Evolutionary conservation across 1,140 invertebrate genomes (phyloP), one percentile per base, ranked within the genome.

Genomic region (Achroia grisella): DNA sequence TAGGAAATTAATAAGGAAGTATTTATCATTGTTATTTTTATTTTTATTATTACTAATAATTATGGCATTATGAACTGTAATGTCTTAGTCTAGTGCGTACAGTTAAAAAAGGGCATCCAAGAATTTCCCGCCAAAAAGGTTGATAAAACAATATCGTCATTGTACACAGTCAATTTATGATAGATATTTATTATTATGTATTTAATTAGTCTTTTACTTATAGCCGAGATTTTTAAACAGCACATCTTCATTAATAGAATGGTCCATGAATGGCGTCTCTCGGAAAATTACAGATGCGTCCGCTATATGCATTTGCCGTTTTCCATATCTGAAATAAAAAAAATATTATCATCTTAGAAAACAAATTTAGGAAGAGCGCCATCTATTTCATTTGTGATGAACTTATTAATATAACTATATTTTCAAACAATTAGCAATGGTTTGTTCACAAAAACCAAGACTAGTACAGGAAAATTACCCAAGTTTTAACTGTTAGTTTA

Each of bases 271-370:
- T 4, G 80, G 80, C 10, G 69, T 70, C 33, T 83, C 79, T 39
- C 71, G 48, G 63, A 83, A 80, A 42, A 78, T 80, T 0, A 83
- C 76, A 0, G 79, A 83, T 5, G 76, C 74, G 41, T 83, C 79
- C 3, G 79, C 67, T 73, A 83, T 80, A 36, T 78, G 77, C 79
- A 83, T 83, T 54, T 78, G 77, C 28, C 79, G 54, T 43, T 84
- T 84, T 11, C 79, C 79, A 29, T 81, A 83, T 63, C 79, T 83
- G 69, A 12, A 71, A 74, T 44, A 45, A 33, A 57, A 48, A 41
- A 9, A 50, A 28, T n/a, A n/a, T n/a, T n/a, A n/a, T n/a, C n/a
- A 35, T 10, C 14, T 15, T 34, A 14, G 10, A 10, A 36, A 39
- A 44, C 35, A 35, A 13, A 10, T 17, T 33, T 44, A 10, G 6